Evolutionary conservation across 2,113 vertebrate genomes (phyloP).

Genomic region (Elanus axillaris): DNA sequence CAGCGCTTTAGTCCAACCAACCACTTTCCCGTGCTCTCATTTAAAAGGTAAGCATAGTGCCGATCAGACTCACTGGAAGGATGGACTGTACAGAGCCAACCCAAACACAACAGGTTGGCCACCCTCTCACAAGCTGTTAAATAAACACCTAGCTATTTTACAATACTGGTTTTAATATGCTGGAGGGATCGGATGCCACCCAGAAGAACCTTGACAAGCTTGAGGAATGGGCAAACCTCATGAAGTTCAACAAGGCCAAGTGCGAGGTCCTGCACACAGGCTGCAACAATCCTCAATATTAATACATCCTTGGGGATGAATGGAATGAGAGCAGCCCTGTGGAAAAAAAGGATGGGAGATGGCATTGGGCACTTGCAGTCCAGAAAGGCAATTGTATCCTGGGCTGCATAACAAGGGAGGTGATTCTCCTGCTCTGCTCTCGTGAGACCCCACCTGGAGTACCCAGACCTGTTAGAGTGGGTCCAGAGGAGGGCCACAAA

Average conservation of each 20-base stretch:
- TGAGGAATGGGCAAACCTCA: not conserved
- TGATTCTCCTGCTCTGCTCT: not conserved
- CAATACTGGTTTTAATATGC: not conserved
- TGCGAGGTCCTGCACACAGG: not conserved
- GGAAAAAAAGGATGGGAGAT: not conserved
- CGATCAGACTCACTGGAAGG: not conserved
- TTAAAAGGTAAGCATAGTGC: not conserved
- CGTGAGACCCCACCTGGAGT: not conserved
- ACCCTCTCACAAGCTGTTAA: not conserved
- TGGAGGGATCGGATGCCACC: not conserved
- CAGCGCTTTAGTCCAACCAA: not conserved
- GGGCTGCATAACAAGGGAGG: not conserved
- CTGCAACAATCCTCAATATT: not conserved
- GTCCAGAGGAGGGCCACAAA: not conserved
- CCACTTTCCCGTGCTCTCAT: not conserved
- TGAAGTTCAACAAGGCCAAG: not conserved
- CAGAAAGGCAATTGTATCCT: not conserved
- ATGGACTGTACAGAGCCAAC: not conserved
- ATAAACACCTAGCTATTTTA: not conserved
- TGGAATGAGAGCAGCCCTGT: not conserved
- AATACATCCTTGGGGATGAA: not conserved
- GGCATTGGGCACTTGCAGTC: accelerated
- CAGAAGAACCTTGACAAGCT: not conserved
- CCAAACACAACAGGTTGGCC: not conserved
- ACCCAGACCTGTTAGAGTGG: too few species aligned